Evolutionary conservation across 2,797 vertebrate genomes (phyloP), one percentile per base, ranked within the genome.

Genomic region (Atherinosoma microstoma): DNA sequence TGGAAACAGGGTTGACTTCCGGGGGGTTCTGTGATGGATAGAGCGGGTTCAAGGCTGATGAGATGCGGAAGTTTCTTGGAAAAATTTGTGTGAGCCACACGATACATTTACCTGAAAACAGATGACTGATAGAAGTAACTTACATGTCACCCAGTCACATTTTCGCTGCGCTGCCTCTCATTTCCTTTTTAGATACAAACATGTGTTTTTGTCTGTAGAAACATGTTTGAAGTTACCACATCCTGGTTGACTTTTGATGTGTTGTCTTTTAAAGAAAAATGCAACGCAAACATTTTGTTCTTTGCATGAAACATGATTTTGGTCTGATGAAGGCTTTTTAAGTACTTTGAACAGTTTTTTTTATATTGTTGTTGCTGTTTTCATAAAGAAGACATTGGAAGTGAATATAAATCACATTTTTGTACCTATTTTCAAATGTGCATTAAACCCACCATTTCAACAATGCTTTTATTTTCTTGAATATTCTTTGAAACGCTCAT

Each of bases 211-310:
- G 47, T 79, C 32, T 82, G 62, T 78, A 79, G 40, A 80, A 87
- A 73, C 22, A 5, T 29, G 24, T 40, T 0, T 57, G 20, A 64
- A 67, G 58, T 2, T 16, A 87, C 90, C 88, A 90, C 87, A 87
- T 89, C 90, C 88, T 91, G 85, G 51, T n/a, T n/a, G n/a, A n/a
- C n/a, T n/a, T n/a, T 9, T 63, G 7, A n/a, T n/a, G n/a, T n/a
- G n/a, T n/a, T n/a, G n/a, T n/a, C n/a, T n/a, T n/a, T n/a, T n/a
- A n/a, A n/a, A n/a, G n/a, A n/a, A n/a, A 79, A 62, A 12, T 69
- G 67, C 63, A 83, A 6, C 12, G 27, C 24, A 8, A 51, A 45
- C 57, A 6, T 20, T 74, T 22, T 49, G 47, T 34, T 34, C 27
- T 6, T n/a, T 47, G 27, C 13, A 40, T 42, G 36, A 22, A 60